phyloP scores from a whole-genome alignment of 2,113 vertebrate genomes.

The Cairina moschata region DNA sequence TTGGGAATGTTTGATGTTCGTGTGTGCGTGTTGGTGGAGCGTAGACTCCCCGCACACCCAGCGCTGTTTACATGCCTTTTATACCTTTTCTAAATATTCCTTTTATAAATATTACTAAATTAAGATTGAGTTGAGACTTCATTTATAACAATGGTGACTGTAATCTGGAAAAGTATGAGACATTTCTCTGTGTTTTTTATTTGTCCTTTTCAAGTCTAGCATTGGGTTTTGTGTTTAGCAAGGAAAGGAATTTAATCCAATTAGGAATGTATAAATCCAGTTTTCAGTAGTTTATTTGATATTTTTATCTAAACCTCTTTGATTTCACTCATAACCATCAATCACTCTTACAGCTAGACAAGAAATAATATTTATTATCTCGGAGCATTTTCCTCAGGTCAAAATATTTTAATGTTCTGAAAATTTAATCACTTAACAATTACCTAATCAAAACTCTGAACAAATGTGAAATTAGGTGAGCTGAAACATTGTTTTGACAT shows the following conservation, averaged over 20 bases:
- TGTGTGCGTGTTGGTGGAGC: no score
- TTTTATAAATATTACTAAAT: no score
- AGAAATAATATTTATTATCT: neutral
- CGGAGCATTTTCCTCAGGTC: neutral
- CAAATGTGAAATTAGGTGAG: neutral
- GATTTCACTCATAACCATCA: neutral
- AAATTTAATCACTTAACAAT: neutral
- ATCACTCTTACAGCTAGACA: neutral
- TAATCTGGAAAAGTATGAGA: neutral
- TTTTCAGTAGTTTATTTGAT: conserved; percentile 11
- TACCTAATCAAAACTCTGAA: neutral
- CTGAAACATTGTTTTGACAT: neutral
- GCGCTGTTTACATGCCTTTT: no score
- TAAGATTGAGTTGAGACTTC: no score
- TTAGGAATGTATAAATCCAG: neutral
- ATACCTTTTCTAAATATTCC: no score
- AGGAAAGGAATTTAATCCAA: neutral
- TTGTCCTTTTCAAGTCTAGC: neutral
- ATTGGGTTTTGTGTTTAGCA: neutral
- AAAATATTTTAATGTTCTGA: neutral
- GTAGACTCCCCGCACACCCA: no score
- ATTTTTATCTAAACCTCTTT: neutral
- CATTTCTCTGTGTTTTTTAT: neutral
- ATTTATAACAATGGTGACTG: neutral
- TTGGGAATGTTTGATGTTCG: no score